phyloP scores from a whole-genome alignment of 2,888 invertebrate species.

The Drymonia ruficornis region DNA sequence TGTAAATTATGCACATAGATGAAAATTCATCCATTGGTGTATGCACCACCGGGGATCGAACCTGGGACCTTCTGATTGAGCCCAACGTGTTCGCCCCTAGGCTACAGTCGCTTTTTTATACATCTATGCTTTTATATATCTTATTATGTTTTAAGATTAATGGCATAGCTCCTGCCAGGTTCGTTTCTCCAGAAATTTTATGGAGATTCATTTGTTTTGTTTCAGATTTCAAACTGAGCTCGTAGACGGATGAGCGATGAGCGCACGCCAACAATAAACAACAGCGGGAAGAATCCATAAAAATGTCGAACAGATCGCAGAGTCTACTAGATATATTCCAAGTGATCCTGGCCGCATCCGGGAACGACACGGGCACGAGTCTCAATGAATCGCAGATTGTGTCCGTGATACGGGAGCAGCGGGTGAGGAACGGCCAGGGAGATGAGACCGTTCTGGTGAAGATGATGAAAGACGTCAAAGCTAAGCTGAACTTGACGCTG shows the following conservation, averaged over 20 bases:
- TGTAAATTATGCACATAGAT: too few relatives aligned
- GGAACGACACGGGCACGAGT: conserved; percentile 61
- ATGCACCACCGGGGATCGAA: too few relatives aligned
- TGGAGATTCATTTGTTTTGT: conserved; percentile 26
- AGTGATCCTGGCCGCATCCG: conserved; percentile 75
- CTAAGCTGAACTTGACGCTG: conserved; percentile 57
- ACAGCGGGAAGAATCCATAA: conserved; percentile 23
- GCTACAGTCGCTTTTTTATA: too few relatives aligned
- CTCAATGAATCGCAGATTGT: conserved; percentile 73
- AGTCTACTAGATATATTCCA: conserved; percentile 74
- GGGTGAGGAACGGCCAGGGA: conserved; percentile 49
- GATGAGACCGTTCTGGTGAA: conserved; percentile 64
- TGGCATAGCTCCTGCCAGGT: conserved; percentile 11
- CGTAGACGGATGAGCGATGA: conserved; percentile 21
- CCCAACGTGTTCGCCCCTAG: too few relatives aligned
- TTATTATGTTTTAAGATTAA: conserved; percentile 19
- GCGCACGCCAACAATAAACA: conserved; percentile 9
- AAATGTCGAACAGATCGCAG: conserved; percentile 74
- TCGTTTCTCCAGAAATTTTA: conserved; percentile 10
- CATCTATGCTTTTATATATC: too few relatives aligned
- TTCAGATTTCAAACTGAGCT: conserved; percentile 27
- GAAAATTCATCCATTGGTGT: too few relatives aligned
- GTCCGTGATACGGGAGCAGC: conserved; percentile 66
- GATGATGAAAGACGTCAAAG: conserved; percentile 70
- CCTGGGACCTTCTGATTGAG: too few relatives aligned